A percentile compares a stretch with the other conserved stretches of the same genome.
Conservation (phyloP, 2,888 invertebrate species). For the Pocota personata region DNA sequence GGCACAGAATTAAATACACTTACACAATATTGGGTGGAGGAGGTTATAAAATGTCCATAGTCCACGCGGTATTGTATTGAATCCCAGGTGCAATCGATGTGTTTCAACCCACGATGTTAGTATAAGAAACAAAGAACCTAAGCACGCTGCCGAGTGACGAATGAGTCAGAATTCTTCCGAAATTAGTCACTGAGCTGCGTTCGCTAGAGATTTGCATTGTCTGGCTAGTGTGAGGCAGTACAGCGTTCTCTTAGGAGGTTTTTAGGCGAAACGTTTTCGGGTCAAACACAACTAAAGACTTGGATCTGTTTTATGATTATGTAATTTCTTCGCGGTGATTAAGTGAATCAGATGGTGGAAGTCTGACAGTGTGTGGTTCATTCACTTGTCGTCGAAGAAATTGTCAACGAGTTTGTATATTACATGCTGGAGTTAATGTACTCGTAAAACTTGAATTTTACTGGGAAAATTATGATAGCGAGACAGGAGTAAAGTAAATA, state of each 20-base stretch:
- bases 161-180: slow-evolving; percentile 63
- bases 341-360: slow-evolving; percentile 11
- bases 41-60: slow-evolving; percentile 24
- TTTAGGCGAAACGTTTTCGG: slow-evolving; percentile 28
- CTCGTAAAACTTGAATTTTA: slow-evolving; percentile 18
- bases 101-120: slow-evolving; percentile 40
- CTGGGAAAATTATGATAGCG: not conserved
- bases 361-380: slow-evolving; percentile 10
- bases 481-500: slow-evolving; percentile 16
- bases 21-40: slow-evolving; percentile 22
- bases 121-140: slow-evolving; percentile 61
- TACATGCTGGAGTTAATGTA: slow-evolving; percentile 17
- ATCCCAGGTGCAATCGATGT: slow-evolving; percentile 59
- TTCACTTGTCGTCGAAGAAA: slow-evolving; percentile 32
- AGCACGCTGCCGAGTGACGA: slow-evolving; percentile 25
- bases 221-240: not conserved
- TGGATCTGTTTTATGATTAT: slow-evolving; percentile 43
- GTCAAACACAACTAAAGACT: slow-evolving; percentile 53
- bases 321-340: slow-evolving; percentile 34
- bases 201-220: slow-evolving; percentile 39
- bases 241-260: slow-evolving; percentile 27
- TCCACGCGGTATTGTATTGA: slow-evolving; percentile 26
- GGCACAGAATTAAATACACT: slow-evolving; percentile 11
- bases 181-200: slow-evolving; percentile 55
- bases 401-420: slow-evolving; percentile 1